Conservation (phyloP, 2,888 invertebrate species). For the Antheraea assamensis region DNA sequence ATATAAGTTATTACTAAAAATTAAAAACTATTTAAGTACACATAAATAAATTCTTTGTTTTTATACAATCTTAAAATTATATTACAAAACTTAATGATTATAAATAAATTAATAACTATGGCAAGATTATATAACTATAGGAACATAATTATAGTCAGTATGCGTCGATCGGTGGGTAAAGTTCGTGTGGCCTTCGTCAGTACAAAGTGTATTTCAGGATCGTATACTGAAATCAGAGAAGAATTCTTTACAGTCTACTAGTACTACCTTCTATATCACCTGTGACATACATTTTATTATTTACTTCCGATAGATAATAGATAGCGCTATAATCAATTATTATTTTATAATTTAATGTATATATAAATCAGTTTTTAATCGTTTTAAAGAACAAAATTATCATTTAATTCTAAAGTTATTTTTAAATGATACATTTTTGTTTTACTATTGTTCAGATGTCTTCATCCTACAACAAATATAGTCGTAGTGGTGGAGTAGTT, state of each 20-base stretch:
- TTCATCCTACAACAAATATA: background rate
- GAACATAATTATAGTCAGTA: slow-evolving; percentile 30
- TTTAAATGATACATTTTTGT: background rate
- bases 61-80: slow-evolving; percentile 18
- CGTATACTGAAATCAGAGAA: slow-evolving; percentile 37
- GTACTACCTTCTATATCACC: background rate
- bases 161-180: slow-evolving; percentile 61
- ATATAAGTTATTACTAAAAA: slow-evolving; percentile 1
- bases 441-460: background rate
- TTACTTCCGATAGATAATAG: slow-evolving; percentile 9
- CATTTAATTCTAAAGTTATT: no score
- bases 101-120: slow-evolving; percentile 24
- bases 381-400: no score
- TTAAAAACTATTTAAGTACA: slow-evolving; percentile 19
- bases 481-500: no score
- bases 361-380: no score
- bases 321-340: slow-evolving; percentile 12
- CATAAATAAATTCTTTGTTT: slow-evolving; percentile 17
- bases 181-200: slow-evolving; percentile 31
- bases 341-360: no score
- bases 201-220: slow-evolving; percentile 20
- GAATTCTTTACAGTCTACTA: background rate
- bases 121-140: slow-evolving; percentile 33
- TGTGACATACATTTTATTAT: background rate
- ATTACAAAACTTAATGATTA: slow-evolving; percentile 15